Evolutionary conservation across 2,797 vertebrate species (phyloP), one percentile per base, ranked within the genome.

Genomic region (Cossypha heuglini): DNA sequence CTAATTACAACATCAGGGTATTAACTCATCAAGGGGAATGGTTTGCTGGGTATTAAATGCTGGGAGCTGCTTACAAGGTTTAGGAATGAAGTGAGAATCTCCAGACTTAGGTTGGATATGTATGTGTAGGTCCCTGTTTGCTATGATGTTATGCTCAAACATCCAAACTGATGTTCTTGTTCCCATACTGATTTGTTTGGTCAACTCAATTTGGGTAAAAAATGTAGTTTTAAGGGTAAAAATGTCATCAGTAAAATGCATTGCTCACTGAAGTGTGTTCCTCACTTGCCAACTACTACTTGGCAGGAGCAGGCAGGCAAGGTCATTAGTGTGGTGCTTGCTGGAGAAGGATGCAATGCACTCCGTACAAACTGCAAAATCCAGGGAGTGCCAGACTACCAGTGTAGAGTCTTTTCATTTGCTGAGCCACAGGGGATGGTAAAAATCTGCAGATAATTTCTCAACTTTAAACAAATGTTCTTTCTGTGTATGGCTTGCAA

Each of bases 301-400:
- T 92, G 86, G 90, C 92, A 83, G 86, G 84, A 89, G 7, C 10
- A 22, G 82, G 38, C 57, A 74, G 54, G 28, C 67, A 82, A 63
- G 49, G 88, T 90, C 67, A 61, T 87, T 73, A 54, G 37, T 86
- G 80, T 92, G 88, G 88, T 88, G 31, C 86, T 76, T 77, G 79
- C 38, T 71, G 84, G 63, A 89, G 86, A 76, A 85, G 42, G 52
- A 54, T 90, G 62, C 43, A 48, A 12, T 10, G 13, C 33, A 17
- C 58, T 88, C 79, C 58, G 37, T 54, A 26, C 46, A 78, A 46
- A 20, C 71, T 82, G 22, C 74, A 79, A 80, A 94, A 67, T 84
- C 35, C 45, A 49, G 33, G 29, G 45, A 21, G 28, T 72, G 66
- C 62, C 83, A 82, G 21, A 29, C 31, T 87, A 33, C 63, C 75